Conservation (phyloP, 2,113 vertebrate species). For the Mixornis gularis region DNA sequence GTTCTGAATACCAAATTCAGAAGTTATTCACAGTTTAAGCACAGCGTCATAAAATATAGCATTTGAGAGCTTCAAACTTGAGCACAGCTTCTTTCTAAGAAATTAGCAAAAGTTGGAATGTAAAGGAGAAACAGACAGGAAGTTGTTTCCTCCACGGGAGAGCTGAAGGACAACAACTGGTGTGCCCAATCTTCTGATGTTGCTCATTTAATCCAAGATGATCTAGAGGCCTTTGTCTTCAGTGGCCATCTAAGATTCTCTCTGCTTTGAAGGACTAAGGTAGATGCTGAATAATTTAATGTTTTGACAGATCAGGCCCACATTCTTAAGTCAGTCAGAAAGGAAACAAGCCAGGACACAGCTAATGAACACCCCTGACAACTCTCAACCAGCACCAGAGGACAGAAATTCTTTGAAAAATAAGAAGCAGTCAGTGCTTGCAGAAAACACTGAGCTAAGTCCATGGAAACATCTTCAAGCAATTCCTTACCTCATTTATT, state of each 20-base stretch:
- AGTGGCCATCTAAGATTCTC: not conserved
- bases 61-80: not conserved
- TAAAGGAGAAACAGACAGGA: not conserved
- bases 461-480: not conserved
- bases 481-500: not conserved
- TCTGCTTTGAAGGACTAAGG: not conserved
- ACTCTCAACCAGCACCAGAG: not conserved
- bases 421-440: not conserved
- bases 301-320: not conserved
- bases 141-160: not conserved
- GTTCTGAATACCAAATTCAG: not conserved
- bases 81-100: not conserved
- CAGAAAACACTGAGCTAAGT: not conserved
- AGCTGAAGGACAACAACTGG: not conserved
- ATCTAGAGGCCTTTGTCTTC: not conserved
- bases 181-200: not conserved
- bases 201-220: not conserved
- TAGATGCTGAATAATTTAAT: not conserved
- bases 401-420: not conserved
- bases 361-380: not conserved
- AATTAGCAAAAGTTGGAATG: not conserved
- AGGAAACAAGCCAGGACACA: not conserved
- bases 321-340: not conserved
- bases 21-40: not conserved
- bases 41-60: not conserved